Evolutionary conservation across 1,140 invertebrate genomes (phyloP), one percentile per base, ranked within the genome.

Genomic region (Monomorium pharaonis): DNA sequence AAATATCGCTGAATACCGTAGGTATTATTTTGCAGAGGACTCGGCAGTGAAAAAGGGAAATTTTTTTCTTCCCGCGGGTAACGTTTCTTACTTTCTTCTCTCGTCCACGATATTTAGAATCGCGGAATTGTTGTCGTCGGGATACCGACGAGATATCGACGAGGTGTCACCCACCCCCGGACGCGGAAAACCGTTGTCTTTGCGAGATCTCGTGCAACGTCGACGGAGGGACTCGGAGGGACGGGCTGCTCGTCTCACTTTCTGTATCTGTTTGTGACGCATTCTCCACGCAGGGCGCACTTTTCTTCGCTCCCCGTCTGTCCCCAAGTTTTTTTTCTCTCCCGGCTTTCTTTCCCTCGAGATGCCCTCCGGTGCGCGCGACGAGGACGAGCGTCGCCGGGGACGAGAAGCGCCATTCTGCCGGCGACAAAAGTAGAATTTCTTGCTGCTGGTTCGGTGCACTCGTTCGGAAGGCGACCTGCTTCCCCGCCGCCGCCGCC

Each of bases 391-490:
- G 5, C 24, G 30, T 75, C 51, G 67, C 56, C 76, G 56, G 33
- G 76, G 78, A 37, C 51, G 81, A 62, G 42, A 63, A 47, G 49
- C 75, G 88, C 87, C 86, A 90, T 92, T 91, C 87, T 89, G 91
- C 75, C 78, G 87, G 86, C 89, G 90, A 92, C 90, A 91, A 92
- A 91, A 92, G 89, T 90, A 86, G 89, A 90, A 87, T 90, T 91
- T 90, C 89, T 89, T 89, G 87, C 86, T 84, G 76, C 74, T 14
- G 37, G 49, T 58, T 80, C 69, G 85, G 87, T 75, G 89, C 89
- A 83, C 84, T 90, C 89, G 78, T 51, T 85, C 74, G 89, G 85
- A 90, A 90, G 62, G 78, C 88, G 42, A 44, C 27, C 72, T 62
- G 33, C 33, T 5, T 37, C 2, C 37, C 37, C 37, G 33, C 37